phyloP scores from a whole-genome alignment of 37 sponge, comb jelly and placozoan genomes.

The Chondrosia reniformis region DNA sequence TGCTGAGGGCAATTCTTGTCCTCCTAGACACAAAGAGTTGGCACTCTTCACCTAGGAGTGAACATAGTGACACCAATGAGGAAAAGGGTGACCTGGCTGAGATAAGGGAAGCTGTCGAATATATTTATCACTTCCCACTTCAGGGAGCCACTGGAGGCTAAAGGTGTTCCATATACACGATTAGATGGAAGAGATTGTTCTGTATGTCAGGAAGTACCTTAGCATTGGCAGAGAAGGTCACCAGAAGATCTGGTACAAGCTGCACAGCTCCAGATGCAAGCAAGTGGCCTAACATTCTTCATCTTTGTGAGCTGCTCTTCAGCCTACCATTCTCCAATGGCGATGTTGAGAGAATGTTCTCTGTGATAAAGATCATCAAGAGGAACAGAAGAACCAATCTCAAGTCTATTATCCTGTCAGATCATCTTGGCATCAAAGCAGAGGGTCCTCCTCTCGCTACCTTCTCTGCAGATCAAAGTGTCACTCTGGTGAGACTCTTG shows the following conservation, averaged over 20 bases:
- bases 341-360: constrained; percentile 28
- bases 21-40: constrained; percentile 53
- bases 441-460: constrained; percentile 27
- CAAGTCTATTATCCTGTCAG: constrained; percentile 16
- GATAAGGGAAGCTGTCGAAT: constrained; percentile 35
- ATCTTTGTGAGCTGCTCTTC: constrained; percentile 24
- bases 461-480: constrained; percentile 13
- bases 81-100: constrained; percentile 28
- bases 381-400: constrained; percentile 13
- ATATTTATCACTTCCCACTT: constrained; percentile 28
- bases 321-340: constrained; percentile 35
- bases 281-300: constrained; percentile 49
- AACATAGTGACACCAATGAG: not conserved
- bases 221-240: constrained; percentile 24
- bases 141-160: constrained; percentile 51
- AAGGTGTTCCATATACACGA: constrained; percentile 21
- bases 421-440: constrained; percentile 28
- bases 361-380: constrained; percentile 30
- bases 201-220: constrained; percentile 37
- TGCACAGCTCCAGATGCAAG: constrained; percentile 34
- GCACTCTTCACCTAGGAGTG: not conserved
- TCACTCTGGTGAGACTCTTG: constrained; percentile 22
- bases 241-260: constrained; percentile 44
- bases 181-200: constrained; percentile 30
- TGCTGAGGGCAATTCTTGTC: constrained; percentile 33